Conservation (phyloP, 92 coral and sea anemone genomes). For the Heliopora coerulea region DNA sequence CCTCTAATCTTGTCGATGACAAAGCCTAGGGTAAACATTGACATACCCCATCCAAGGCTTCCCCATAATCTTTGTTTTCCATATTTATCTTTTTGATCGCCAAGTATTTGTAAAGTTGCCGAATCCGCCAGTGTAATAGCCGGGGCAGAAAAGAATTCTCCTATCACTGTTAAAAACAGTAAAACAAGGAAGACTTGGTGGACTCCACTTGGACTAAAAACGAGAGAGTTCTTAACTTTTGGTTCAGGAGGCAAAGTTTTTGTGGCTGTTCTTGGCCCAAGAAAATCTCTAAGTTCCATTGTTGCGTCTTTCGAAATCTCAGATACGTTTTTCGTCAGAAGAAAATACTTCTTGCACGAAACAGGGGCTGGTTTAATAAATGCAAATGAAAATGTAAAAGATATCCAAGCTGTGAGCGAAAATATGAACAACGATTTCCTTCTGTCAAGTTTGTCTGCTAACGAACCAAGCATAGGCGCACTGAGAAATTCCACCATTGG, state of each 20-base stretch:
- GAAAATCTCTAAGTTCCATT: slow-evolving; percentile 74
- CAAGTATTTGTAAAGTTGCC: slow-evolving; percentile 93
- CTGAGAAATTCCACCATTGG: slow-evolving; percentile 99
- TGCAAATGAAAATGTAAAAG: slow-evolving; percentile 92
- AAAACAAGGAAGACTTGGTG: slow-evolving; percentile 96
- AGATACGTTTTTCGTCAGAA: slow-evolving; percentile 92
- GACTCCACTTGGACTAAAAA: slow-evolving; percentile 92
- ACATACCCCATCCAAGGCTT: slow-evolving; percentile 96
- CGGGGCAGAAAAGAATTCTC: slow-evolving; percentile 98
- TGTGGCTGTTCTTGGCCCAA: slow-evolving; percentile 87
- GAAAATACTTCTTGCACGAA: slow-evolving; percentile 90
- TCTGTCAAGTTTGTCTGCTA: slow-evolving; percentile 90
- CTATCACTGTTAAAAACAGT: slow-evolving; percentile 82
- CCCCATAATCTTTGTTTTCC: slow-evolving; percentile 99
- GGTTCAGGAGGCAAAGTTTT: slow-evolving; percentile 76
- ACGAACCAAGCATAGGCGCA: slow-evolving; percentile 88
- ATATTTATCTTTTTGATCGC: slow-evolving; percentile 90
- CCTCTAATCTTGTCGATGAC: slow-evolving; percentile 91
- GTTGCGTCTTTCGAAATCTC: slow-evolving; percentile 87
- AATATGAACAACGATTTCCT: slow-evolving; percentile 77
- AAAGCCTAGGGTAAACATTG: slow-evolving; percentile 93
- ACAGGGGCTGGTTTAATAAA: slow-evolving; percentile 99
- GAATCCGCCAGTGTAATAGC: slow-evolving; percentile 97
- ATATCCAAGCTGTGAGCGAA: slow-evolving; percentile 89
- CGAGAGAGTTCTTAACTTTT: slow-evolving; percentile 93